A percentile compares a stretch with the other conserved stretches of the same genome.
Conservation (phyloP, 2,113 vertebrate species). For the Rousettus leschenaultii region DNA sequence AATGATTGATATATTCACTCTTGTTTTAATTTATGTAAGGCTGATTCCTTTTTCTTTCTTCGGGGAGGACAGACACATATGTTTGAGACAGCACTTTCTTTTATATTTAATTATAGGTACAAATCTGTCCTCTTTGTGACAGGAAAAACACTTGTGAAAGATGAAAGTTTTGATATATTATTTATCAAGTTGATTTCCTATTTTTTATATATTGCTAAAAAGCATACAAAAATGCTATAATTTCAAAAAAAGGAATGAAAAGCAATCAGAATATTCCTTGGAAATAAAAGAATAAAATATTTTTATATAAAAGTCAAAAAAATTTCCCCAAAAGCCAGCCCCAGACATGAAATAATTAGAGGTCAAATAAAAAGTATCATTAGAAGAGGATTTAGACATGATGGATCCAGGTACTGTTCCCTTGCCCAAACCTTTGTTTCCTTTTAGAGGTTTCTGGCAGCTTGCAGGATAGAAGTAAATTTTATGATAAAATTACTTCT, state of each 20-base stretch:
- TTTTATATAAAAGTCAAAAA: background rate
- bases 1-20: background rate
- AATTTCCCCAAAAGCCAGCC: background rate
- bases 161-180: background rate
- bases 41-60: background rate
- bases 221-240: background rate
- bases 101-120: slow-evolving; percentile 5
- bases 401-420: background rate
- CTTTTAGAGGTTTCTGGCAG: slow-evolving; percentile 39
- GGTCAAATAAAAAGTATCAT: slow-evolving; percentile 4
- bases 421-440: slow-evolving; percentile 32
- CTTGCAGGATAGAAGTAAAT: slow-evolving; percentile 49
- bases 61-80: background rate
- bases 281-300: slow-evolving; percentile 15
- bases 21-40: background rate
- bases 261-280: background rate
- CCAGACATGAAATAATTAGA: slow-evolving; percentile 35
- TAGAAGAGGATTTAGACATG: background rate
- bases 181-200: slow-evolving; percentile 1
- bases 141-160: background rate
- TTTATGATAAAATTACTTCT: slow-evolving; percentile 70
- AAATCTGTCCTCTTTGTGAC: background rate
- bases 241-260: background rate
- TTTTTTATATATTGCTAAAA: background rate
- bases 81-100: background rate